Conservation (phyloP, 2,113 vertebrate genomes). For the Sebastes schlegelii region DNA sequence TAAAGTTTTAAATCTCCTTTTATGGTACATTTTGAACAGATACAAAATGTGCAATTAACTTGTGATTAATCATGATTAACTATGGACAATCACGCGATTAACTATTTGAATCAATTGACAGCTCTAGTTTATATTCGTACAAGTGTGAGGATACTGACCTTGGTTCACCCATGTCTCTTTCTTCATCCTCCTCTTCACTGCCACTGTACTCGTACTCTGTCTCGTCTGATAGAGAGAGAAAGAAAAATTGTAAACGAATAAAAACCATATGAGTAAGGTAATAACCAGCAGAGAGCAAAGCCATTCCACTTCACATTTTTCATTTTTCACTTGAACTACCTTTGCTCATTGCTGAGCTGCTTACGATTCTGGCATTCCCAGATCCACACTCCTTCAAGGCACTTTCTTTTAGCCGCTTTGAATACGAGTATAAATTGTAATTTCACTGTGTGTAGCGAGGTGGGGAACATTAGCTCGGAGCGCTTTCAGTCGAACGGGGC, state of each 20-base stretch:
- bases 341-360: slow-evolving; percentile 35
- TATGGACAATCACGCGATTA: too few relatives aligned
- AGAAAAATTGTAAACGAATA: background rate
- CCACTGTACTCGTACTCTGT: slow-evolving; percentile 98
- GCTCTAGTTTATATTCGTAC: too few relatives aligned
- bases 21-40: too few relatives aligned
- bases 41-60: too few relatives aligned
- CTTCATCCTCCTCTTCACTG: slow-evolving; percentile 98
- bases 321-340: slow-evolving; percentile 49
- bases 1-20: too few relatives aligned
- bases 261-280: background rate
- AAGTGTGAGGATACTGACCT: slow-evolving; percentile 83
- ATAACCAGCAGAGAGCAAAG: slow-evolving; percentile 38
- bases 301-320: slow-evolving; percentile 9
- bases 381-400: slow-evolving; percentile 38
- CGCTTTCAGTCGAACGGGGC: slow-evolving; percentile 39
- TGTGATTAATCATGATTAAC: too few relatives aligned
- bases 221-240: slow-evolving; percentile 86
- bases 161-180: slow-evolving; percentile 92
- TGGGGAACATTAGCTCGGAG: slow-evolving; percentile 58
- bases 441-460: slow-evolving; percentile 60
- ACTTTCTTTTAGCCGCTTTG: slow-evolving; percentile 44
- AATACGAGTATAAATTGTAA: slow-evolving; percentile 55
- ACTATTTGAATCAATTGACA: too few relatives aligned
- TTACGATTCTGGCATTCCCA: slow-evolving; percentile 46